Evolutionary conservation across 2,888 invertebrate species (phyloP).

Genomic region (Drosophila fulvimacula): DNA sequence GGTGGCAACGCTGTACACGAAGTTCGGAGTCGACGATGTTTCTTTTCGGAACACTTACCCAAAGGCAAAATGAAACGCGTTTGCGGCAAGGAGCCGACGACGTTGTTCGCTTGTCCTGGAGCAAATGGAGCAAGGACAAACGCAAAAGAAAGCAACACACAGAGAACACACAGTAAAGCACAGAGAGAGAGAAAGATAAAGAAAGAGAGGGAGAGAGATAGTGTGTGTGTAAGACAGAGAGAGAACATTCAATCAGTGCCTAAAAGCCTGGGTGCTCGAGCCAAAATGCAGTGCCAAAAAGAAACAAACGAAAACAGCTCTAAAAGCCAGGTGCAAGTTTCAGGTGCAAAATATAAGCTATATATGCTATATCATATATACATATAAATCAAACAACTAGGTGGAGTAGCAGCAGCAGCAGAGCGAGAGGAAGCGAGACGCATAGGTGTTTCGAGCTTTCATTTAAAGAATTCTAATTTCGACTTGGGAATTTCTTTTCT

Average conservation of each 20-base stretch:
- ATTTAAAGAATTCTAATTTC: not conserved
- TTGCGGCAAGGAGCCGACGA: slow-evolving; percentile 52
- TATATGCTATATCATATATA: slow-evolving; percentile 9
- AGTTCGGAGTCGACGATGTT: slow-evolving; percentile 11
- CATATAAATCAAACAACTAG: slow-evolving; percentile 40
- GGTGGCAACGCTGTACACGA: slow-evolving; percentile 13
- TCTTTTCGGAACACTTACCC: slow-evolving; percentile 71
- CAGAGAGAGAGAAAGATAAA: slow-evolving; percentile 27
- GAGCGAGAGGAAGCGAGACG: slow-evolving; percentile 18
- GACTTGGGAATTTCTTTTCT: not conserved
- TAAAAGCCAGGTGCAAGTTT: slow-evolving; percentile 44
- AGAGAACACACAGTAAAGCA: slow-evolving; percentile 39
- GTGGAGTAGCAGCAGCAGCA: slow-evolving; percentile 26
- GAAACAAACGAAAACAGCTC: slow-evolving; percentile 23
- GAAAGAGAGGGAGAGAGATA: slow-evolving; percentile 20
- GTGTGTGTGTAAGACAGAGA: slow-evolving; percentile 33
- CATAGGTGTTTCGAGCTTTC: slow-evolving; percentile 15
- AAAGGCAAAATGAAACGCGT: slow-evolving; percentile 81
- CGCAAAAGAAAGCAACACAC: slow-evolving; percentile 35
- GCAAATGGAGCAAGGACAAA: slow-evolving; percentile 40
- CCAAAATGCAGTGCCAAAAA: slow-evolving; percentile 53
- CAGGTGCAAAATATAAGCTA: slow-evolving; percentile 32
- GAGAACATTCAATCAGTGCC: slow-evolving; percentile 61
- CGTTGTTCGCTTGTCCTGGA: slow-evolving; percentile 63
- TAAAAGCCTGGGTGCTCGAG: slow-evolving; percentile 68